A percentile compares a stretch with the other conserved stretches of the same genome.
phyloP scores from a whole-genome alignment of 1,140 invertebrate genomes.

The Leptonema lineaticorne region DNA sequence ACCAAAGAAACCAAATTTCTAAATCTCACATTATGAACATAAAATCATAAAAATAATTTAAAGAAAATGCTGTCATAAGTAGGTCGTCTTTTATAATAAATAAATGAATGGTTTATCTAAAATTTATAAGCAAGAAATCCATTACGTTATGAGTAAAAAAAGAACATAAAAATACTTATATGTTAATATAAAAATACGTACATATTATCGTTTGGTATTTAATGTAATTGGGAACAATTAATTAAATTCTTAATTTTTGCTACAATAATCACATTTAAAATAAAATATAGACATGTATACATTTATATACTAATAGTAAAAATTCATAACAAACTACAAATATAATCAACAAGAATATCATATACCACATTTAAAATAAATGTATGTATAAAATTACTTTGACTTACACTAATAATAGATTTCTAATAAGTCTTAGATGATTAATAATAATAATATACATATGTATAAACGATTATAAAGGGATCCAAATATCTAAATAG shows the following conservation, averaged over 20 bases:
- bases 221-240: not conserved
- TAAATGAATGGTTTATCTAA: too few relatives aligned
- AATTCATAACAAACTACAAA: conserved; percentile 12
- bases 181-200: conserved; percentile 10
- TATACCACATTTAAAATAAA: not conserved
- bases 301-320: not conserved
- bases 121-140: too few relatives aligned
- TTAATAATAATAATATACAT: conserved; percentile 1
- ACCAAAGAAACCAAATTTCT: too few relatives aligned
- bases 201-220: not conserved
- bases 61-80: too few relatives aligned
- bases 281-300: not conserved
- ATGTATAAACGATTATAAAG: not conserved
- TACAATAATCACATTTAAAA: conserved; percentile 1
- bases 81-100: too few relatives aligned
- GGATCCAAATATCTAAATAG: not conserved
- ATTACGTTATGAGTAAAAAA: too few relatives aligned
- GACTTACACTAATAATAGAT: not conserved
- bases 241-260: not conserved
- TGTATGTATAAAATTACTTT: not conserved
- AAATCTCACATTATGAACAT: too few relatives aligned
- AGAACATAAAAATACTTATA: too few relatives aligned
- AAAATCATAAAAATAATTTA: too few relatives aligned
- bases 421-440: not conserved
- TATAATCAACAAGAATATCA: conserved; percentile 1